Evolutionary conservation across 1,140 invertebrate species (phyloP).

Genomic region (Sycobia sp.): DNA sequence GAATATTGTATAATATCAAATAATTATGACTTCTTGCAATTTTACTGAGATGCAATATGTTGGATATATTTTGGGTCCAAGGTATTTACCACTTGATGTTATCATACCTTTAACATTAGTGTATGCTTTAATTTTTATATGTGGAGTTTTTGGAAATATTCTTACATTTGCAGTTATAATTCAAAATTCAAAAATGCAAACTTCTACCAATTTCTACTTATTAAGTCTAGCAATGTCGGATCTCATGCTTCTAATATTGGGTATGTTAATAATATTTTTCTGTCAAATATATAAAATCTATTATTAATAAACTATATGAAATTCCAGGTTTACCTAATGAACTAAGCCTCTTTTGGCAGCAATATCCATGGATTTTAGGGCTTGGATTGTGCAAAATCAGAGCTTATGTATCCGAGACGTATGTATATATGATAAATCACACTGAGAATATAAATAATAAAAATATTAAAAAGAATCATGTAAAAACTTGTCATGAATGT

Average conservation of each 20-base stretch:
- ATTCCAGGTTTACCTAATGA: conserved; percentile 85
- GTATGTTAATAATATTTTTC: conserved; percentile 52
- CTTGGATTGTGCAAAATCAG: conserved; percentile 82
- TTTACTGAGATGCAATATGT: conserved; percentile 55
- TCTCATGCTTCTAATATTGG: conserved; percentile 73
- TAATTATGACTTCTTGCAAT: conserved; percentile 34
- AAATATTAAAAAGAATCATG: no score
- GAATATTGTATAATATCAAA: background rate
- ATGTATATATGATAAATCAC: conserved; percentile 34
- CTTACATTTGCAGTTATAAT: conserved; percentile 89
- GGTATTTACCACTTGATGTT: conserved; percentile 55
- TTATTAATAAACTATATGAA: conserved; percentile 11
- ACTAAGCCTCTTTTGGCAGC: conserved; percentile 87
- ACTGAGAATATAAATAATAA: no score
- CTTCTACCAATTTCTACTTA: conserved; percentile 90
- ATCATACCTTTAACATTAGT: conserved; percentile 72
- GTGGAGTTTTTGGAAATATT: conserved; percentile 86
- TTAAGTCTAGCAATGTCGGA: conserved; percentile 85
- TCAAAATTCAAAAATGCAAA: conserved; percentile 80
- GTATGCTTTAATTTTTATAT: conserved; percentile 81
- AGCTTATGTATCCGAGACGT: conserved; percentile 67
- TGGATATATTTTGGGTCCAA: conserved; percentile 52
- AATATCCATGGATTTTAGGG: conserved; percentile 90
- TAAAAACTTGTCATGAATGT: no score
- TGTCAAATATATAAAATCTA: background rate